Evolutionary conservation across 2,888 invertebrate species (phyloP).

Genomic region (Melanostoma scalare): DNA sequence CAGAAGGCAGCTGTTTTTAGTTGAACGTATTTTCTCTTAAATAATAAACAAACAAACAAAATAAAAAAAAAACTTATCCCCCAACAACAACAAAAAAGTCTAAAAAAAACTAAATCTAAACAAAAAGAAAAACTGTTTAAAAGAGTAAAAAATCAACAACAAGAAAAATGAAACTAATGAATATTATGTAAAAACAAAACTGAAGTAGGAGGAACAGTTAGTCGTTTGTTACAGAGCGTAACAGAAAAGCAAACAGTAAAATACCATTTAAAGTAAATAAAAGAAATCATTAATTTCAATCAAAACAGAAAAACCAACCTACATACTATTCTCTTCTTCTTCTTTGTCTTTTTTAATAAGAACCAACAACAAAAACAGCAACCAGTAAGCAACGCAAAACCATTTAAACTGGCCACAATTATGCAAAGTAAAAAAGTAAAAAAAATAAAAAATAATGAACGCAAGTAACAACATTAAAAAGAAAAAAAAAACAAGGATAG

Average conservation of each 20-base stretch:
- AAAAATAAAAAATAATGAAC: constrained; percentile 25
- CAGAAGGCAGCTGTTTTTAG: constrained; percentile 98
- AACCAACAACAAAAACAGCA: constrained; percentile 45
- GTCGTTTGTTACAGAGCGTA: constrained; percentile 43
- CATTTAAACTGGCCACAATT: constrained; percentile 61
- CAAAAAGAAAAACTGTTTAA: constrained; percentile 46
- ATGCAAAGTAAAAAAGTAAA: constrained; percentile 43
- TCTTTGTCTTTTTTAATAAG: constrained; percentile 56
- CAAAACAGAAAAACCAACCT: constrained; percentile 52
- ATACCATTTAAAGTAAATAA: constrained; percentile 69
- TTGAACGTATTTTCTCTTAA: constrained; percentile 77
- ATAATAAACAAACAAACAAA: constrained; percentile 48
- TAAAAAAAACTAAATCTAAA: constrained; percentile 53
- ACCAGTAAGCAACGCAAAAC: constrained; percentile 54
- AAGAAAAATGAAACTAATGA: constrained; percentile 45
- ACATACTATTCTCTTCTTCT: constrained; percentile 63
- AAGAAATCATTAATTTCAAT: constrained; percentile 59
- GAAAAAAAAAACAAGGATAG: constrained; percentile 41
- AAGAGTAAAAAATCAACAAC: constrained; percentile 64
- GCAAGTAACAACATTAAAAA: background rate
- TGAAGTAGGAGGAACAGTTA: constrained; percentile 58
- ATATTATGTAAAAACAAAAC: constrained; percentile 61
- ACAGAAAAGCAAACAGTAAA: constrained; percentile 50
- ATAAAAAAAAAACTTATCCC: constrained; percentile 53
- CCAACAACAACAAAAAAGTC: constrained; percentile 55